phyloP scores from a whole-genome alignment of 1,140 invertebrate genomes.

The Pentalonia nigronervosa region DNA sequence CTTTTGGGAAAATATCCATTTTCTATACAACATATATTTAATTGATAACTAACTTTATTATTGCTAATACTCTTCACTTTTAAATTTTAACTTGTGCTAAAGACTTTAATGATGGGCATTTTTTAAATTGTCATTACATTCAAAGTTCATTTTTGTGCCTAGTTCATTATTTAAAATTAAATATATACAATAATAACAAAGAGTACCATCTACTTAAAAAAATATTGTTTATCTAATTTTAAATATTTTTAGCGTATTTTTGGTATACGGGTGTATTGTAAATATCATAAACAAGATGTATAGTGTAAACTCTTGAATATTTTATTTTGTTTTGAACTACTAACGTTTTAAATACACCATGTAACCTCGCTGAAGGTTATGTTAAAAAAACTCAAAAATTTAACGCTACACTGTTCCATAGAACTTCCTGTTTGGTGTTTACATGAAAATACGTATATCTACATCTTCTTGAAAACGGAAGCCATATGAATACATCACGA shows the following conservation, averaged over 20 bases:
- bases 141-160: neutral
- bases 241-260: neutral
- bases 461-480: neutral
- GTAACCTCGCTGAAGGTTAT: neutral
- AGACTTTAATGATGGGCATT: slow-evolving; percentile 17
- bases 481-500: neutral
- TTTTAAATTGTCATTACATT: neutral
- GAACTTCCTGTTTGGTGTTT: slow-evolving; percentile 26
- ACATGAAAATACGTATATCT: neutral
- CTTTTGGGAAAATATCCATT: neutral
- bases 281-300: neutral
- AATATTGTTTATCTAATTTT: neutral
- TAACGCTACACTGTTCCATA: neutral
- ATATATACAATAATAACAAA: neutral
- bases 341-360: neutral
- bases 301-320: neutral
- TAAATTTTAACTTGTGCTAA: neutral
- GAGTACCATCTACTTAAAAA: neutral
- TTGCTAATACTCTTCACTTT: neutral
- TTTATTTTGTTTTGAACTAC: neutral
- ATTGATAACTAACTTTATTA: neutral
- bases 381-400: neutral
- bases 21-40: neutral
- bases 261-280: neutral
- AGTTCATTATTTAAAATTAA: neutral